Evolutionary conservation across 2,797 vertebrate genomes (phyloP), one percentile per base, ranked within the genome.

Genomic region (Naso thynnoides): DNA sequence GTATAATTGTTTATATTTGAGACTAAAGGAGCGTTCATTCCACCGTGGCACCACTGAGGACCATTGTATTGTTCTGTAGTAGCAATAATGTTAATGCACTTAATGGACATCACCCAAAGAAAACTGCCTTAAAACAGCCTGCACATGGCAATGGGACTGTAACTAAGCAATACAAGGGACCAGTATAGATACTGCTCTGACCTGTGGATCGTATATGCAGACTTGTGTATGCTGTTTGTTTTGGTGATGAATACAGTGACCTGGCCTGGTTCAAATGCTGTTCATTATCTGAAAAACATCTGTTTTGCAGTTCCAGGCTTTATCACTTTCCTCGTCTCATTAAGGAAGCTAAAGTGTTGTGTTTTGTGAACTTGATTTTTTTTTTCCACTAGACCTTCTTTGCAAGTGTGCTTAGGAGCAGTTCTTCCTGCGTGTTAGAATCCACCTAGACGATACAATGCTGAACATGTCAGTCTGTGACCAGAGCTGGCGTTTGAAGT

Each of bases 31-130:
- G 72, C 61, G 66, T 83, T 84, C 88, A 88, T 91, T 90, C 87
- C 90, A 86, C 68, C 68, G 24, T 56, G 74, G 77, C 86, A 76
- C 82, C 84, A 82, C 82, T 85, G 77, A 87, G 86, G 88, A 90
- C 88, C 88, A 86, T 82, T 71, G 79, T 78, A 81, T 86, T 89
- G 70, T 86, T 89, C 44, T 61, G 58, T 78, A 41, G 68, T 75
- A 79, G 82, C 81, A 89, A 88, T 82, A 83, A 87, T 81, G 65
- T 82, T 80, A 84, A 90, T 89, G 91, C 88, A 92, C 91, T 92
- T 92, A 87, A 75, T 63, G 82, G 75, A 91, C 68, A 68, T 76
- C 76, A 81, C 83, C 87, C 88, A 91, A 88, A 90, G 76, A 89
- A 79, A 86, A 63, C 66, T 78, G 88, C 88, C 86, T 91, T 91